Base-by-base conservation (phyloP, 2,797 vertebrate genomes). In the Botia kubotai region DNA sequence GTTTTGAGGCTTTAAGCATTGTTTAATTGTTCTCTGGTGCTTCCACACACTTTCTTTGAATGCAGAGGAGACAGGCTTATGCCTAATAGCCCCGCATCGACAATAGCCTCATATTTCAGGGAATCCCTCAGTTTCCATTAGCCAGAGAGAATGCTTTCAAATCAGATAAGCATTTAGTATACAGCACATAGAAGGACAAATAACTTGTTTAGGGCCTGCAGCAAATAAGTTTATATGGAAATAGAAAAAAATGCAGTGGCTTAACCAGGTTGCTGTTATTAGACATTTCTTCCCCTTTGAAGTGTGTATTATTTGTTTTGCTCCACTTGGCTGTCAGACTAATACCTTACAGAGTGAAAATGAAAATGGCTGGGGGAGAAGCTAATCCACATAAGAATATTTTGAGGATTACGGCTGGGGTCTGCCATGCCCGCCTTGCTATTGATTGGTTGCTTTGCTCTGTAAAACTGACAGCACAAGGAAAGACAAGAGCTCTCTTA, bases 321-420 rank as follows among this genome's bases (percentile, higher is more conserved):
- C 91, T 91, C 91, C 87, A 89, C 90, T 92, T 91, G 89, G 87
- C 89, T 91, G 91, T 91, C 92, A 90, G 91, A 92, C 92, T 93
- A 93, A 92, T 91, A 91, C 93, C 89, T 89, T 90, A 87, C 90
- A 87, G 75, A 89, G 87, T 90, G 89, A 92, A 92, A 92, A 94
- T 91, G 90, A 91, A 93, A 93, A 94, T 90, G 87, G 89, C 85
- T 89, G 88, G 89, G 89, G 89, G 89, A 91, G 89, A 89, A 90
- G 88, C 88, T 92, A 93, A 93, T 93, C 92, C 90, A 81, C 88
- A 88, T 90, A 90, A 90, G 87, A 90, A 89, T 91, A 88, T 87
- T 86, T 84, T 62, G 76, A 86, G 88, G 89, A 89, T 89, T 87
- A 91, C 87, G 87, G 84, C 86, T 87, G 87, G 81, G 89, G 88